These are phyloP conservation scores for Choristoneura fumiferana DNA, from an alignment of 1,140 invertebrate species.

Conservation along the genomic window DNA sequence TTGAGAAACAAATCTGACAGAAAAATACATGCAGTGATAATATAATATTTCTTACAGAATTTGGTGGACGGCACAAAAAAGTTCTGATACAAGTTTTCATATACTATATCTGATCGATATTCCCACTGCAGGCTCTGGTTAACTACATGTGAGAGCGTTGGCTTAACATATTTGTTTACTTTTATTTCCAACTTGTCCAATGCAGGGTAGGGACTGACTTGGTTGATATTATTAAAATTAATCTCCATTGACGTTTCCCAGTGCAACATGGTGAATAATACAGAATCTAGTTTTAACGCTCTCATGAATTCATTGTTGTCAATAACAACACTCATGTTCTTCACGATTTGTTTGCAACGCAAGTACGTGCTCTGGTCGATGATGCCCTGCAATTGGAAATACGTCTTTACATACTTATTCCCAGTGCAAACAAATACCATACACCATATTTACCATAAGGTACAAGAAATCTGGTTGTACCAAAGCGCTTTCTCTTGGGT, in stretches of 20 bases:
- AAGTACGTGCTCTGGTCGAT: slow-evolving; percentile 49
- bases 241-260: slow-evolving; percentile 42
- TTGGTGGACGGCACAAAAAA: slow-evolving; percentile 53
- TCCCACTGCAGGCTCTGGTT: slow-evolving; percentile 52
- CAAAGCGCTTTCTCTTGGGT: slow-evolving; percentile 75
- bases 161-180: slow-evolving; percentile 59
- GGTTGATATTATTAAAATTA: slow-evolving; percentile 61
- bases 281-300: slow-evolving; percentile 33
- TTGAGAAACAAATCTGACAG: too few species aligned
- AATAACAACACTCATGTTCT: slow-evolving; percentile 42
- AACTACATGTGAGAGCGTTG: slow-evolving; percentile 43
- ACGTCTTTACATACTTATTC: background rate
- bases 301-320: slow-evolving; percentile 40
- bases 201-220: slow-evolving; percentile 34
- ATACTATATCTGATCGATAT: slow-evolving; percentile 42
- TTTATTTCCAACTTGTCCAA: slow-evolving; percentile 35
- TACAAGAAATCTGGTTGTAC: slow-evolving; percentile 51
- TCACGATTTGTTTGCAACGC: slow-evolving; percentile 33
- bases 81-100: slow-evolving; percentile 40
- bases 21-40: background rate
- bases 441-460: slow-evolving; percentile 41
- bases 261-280: slow-evolving; percentile 38
- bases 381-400: slow-evolving; percentile 46
- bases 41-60: slow-evolving; percentile 50
- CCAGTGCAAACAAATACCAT: too few species aligned